These are phyloP conservation scores for Stichopus chloronotus DNA, from an alignment of 35 echinoderm and acorn worm species.

Conservation along the genomic window DNA sequence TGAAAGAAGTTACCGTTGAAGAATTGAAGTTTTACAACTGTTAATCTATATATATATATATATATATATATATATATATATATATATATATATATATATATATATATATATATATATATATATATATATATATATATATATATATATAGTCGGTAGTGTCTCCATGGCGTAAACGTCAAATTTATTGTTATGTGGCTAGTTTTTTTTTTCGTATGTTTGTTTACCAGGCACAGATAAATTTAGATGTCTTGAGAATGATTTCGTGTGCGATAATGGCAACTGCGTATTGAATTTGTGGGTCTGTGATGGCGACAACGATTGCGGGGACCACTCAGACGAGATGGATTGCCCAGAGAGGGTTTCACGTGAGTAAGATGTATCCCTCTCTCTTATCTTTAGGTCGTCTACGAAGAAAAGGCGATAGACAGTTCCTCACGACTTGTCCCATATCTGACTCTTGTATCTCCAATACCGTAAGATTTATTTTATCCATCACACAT, in stretches of 20 bases:
- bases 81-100: constrained; percentile 31
- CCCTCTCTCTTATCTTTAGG: background rate
- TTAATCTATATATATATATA: constrained; percentile 11
- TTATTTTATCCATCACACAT: background rate
- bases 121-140: constrained; percentile 39
- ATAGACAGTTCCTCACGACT: background rate
- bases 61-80: constrained; percentile 37
- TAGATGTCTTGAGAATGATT: background rate
- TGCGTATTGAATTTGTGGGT: background rate
- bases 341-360: background rate
- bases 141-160: background rate
- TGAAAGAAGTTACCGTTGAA: too few species aligned
- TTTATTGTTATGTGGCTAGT: background rate
- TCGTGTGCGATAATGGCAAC: background rate
- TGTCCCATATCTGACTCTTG: background rate
- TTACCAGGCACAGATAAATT: background rate
- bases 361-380: background rate
- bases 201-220: background rate
- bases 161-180: background rate
- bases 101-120: constrained; percentile 45
- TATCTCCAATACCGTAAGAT: background rate
- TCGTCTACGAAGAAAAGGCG: background rate
- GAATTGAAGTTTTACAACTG: background rate
- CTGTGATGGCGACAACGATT: background rate
- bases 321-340: background rate